Evolutionary conservation across 1,140 invertebrate species (phyloP), one percentile per base, ranked within the genome.

Genomic region (Drosophila pallidifrons): DNA sequence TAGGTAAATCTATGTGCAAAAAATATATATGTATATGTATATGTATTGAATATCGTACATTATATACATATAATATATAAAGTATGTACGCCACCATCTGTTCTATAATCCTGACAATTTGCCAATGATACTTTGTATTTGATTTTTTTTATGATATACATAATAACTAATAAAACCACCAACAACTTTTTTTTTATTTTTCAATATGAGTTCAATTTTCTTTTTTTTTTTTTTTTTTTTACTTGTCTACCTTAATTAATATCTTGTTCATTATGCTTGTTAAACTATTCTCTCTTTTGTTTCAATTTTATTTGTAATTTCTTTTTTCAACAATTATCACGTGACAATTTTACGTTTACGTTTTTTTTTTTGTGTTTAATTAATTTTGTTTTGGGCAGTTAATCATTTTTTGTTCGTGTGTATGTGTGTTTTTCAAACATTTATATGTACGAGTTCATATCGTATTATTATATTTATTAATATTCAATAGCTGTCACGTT

Each of bases 1-100:
- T 87, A 87, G 80, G 75, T 89, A 85, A 89, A 76, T 81, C 85
- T 89, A 89, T 89, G 81, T 89, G 85, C 85, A 89, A 89, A 89
- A 89, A 89, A 89, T 83, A 88, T 83, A 58, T 68, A 58, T 68
- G 43, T 68, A 81, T 68, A 57, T 57, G 51, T 35, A 54, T 83
- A 77, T 87, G 43, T 82, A 76, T 80, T 82, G 69, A 88, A 87
- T 87, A 89, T 88, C 77, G 85, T 88, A 88, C 81, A 89, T 89
- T 88, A 89, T 83, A 88, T 88, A 88, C 81, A 88, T 78, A 80
- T 80, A 68, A 68, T 68, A 81, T 77, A 67, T 78, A 52, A 49
- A 72, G 28, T 71, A 43, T 65, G 47, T 74, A 78, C 65, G 70
- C 60, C 49, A 30, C 38, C 52, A 28, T 41, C 15, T 57, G 15